Percentiles rank a stretch among this genome's conserved stretches.
Evolutionary conservation across 2,113 vertebrate genomes (phyloP).

Genomic region (Passer montanus): DNA sequence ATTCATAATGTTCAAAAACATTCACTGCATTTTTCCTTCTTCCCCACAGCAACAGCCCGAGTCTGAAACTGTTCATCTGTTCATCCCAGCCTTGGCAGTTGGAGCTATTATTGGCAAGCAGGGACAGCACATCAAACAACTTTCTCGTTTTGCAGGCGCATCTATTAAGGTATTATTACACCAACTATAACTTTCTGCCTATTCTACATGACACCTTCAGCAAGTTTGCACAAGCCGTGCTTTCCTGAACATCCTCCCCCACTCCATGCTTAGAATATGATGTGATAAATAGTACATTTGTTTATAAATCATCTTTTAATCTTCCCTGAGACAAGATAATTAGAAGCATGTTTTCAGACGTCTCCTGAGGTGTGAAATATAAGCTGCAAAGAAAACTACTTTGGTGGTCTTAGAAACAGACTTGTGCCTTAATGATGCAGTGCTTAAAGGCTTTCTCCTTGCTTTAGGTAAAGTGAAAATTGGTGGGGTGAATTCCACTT

Average conservation of each 20-base stretch:
- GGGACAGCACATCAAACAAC: constrained; percentile 99
- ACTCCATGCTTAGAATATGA: neutral
- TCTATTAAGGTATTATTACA: constrained; percentile 91
- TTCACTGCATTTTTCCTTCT: constrained; percentile 54
- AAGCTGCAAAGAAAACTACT: constrained; percentile 50
- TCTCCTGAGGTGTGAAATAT: constrained; percentile 66
- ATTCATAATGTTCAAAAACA: constrained; percentile 54
- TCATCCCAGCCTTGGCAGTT: constrained; percentile 95
- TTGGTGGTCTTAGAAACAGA: constrained; percentile 60
- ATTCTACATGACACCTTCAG: neutral
- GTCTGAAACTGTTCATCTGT: constrained; percentile 95
- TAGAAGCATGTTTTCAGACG: constrained; percentile 63
- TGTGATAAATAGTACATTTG: constrained; percentile 56
- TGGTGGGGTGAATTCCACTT: neutral
- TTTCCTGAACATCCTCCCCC: neutral
- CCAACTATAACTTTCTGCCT: constrained; percentile 19
- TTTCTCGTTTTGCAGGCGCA: constrained; percentile 95
- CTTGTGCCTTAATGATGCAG: constrained; percentile 17
- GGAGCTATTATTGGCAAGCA: constrained; percentile 99
- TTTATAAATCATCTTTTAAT: constrained; percentile 71
- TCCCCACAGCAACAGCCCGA: constrained; percentile 84
- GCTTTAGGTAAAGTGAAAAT: neutral
- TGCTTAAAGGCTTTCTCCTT: constrained; percentile 28
- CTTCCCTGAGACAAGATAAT: constrained; percentile 68
- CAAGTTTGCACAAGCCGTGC: constrained; percentile 45